Percentiles rank a stretch among this genome's conserved stretches.
These are phyloP conservation scores for Chaetops frenatus DNA, from an alignment of 2,113 vertebrate species.

Conservation along the genomic window DNA sequence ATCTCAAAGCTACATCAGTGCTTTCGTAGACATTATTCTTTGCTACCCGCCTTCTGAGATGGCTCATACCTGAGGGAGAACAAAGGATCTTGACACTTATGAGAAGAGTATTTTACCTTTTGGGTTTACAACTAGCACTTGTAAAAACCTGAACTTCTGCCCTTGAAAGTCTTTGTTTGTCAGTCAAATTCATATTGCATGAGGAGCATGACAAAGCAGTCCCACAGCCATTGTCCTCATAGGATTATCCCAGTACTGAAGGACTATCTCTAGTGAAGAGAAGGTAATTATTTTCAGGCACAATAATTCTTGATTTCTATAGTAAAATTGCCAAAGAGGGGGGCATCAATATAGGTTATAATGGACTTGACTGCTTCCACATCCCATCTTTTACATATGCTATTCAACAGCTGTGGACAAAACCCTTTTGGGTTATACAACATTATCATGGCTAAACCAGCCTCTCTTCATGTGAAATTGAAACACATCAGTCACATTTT, in stretches of 20 bases:
- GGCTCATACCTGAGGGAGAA: constrained; percentile 3
- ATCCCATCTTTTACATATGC: neutral
- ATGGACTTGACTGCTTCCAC: neutral
- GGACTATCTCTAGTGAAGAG: neutral
- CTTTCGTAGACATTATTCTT: constrained; percentile 19
- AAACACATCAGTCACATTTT: neutral
- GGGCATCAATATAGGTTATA: neutral
- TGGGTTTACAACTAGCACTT: constrained; percentile 16
- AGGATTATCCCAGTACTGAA: constrained; percentile 9
- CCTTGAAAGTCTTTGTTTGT: constrained; percentile 44
- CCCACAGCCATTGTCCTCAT: neutral
- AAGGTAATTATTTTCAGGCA: constrained; percentile 26
- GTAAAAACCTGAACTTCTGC: constrained; percentile 32
- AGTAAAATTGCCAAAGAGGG: neutral
- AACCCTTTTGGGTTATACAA: neutral
- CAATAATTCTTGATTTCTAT: constrained; percentile 28
- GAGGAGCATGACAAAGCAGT: constrained; percentile 28
- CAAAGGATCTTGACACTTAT: constrained; percentile 33
- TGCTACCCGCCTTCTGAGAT: constrained; percentile 23
- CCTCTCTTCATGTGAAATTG: neutral
- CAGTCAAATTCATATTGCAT: constrained; percentile 37
- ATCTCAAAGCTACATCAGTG: constrained; percentile 17
- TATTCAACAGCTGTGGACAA: neutral
- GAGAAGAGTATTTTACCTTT: constrained; percentile 22
- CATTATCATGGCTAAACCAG: neutral